Base-by-base conservation (phyloP, 2,797 vertebrate species). In the Glyptemys insculpta region DNA sequence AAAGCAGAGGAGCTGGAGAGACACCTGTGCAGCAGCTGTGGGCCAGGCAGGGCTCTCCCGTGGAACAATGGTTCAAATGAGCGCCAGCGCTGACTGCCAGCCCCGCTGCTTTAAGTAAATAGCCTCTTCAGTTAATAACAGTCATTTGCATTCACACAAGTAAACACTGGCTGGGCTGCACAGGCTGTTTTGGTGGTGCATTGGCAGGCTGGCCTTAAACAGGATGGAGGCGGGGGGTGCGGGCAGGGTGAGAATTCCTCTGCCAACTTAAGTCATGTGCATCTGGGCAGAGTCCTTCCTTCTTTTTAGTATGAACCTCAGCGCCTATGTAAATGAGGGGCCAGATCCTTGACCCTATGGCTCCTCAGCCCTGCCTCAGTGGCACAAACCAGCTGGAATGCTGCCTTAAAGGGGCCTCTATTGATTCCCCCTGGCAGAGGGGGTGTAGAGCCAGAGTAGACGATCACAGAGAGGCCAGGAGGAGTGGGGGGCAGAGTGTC, bases 171-270 rank as follows among this genome's bases (percentile, higher is more conserved):
- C 37, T 49, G 41, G 12, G 87, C 79, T 72, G 86, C 72, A 85
- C 81, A 90, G 82, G 53, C 74, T 91, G 65, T 85, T 88, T 93
- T 41, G 57, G 82, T 97, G 91, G 91, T 93, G 82, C 86, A 92
- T 97, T 95, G 57, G 57, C 57, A 62, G 29, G 37, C 68, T n/a
- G 3, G 68, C 21, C 72, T 76, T 44, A 76, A 76, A 47, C 11
- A 25, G 25, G 72, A 14, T 12, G 23, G 41, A 12, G 23, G 21
- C 5, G 81, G 82, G 83, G 59, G 92, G 92, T 95, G 96, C 93
- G 96, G 95, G 93, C 96, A 97, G 91, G 93, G 94, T 83, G 94
- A 92, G 96, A 96, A 96, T 96, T 96, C 96, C 95, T 96, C 86
- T 83, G 49, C 92, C 94, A 93, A 95, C 95, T 79, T 78, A 68